Evolutionary conservation across 2,888 invertebrate genomes (phyloP), one percentile per base, ranked within the genome.

Genomic region (Pterostichus niger): DNA sequence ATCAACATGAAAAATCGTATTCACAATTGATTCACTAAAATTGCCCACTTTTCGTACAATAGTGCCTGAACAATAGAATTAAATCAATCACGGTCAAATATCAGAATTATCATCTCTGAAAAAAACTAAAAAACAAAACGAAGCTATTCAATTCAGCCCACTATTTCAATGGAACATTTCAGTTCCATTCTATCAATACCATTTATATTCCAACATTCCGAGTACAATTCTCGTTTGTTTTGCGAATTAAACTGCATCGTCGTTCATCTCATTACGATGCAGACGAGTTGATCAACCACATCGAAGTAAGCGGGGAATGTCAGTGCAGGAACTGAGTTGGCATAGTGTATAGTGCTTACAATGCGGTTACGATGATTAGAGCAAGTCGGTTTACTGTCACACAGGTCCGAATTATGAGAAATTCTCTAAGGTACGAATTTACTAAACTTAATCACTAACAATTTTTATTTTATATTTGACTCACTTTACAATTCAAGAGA

Each of bases 261-360:
- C 52, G 75, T 75, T 52, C 75, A 31, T 75, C 75, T 49, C 75
- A 75, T 75, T 75, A 71, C 46, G 33, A 75, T 73, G 75, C 75
- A 75, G 40, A 17, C 52, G 52, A 49, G 31, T 7, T 75, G 75
- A 73, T 64, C 68, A 71, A 71, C 75, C 52, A 52, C 35, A 75
- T 49, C 75, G 52, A 75, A 49, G 68, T 44, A 46, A 24, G 46
- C 46, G 71, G 71, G 15, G 35, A 68, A 10, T 31, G 31, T 61
- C 15, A 40, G 68, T 10, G n/a, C 61, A 61, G 61, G 33, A 24
- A 61, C 31, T 61, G 33, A 5, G 68, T 2, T 15, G 40, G 44
- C 13, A 13, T 68, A 40, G 68, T 33, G 33, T 11, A 33, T 61
- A n/a, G 33, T 64, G 71, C 9, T 44, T 71, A 71, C 71, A 71